Conservation (phyloP, 37 sponge, comb jelly and placozoan species). For the Cladorhizidae sp. region DNA sequence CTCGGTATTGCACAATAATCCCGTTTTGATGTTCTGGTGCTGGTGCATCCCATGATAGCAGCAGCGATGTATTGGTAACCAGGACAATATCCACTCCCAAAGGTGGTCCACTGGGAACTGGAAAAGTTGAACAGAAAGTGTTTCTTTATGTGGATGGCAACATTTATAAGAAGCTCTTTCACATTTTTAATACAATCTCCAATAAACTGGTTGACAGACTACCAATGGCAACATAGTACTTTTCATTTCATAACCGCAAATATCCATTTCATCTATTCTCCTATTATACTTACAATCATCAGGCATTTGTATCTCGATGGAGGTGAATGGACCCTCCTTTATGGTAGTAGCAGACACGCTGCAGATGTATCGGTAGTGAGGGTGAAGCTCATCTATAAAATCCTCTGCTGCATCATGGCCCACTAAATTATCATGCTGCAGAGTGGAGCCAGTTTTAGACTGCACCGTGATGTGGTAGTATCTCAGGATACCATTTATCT, state of each 20-base stretch:
- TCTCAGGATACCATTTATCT: slow-evolving; percentile 4
- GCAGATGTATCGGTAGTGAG: slow-evolving; percentile 12
- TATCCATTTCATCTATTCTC: too few species aligned
- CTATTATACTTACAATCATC: neutral
- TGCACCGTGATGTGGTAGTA: neutral
- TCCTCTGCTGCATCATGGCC: neutral
- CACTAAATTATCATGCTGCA: neutral
- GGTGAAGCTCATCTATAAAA: slow-evolving; percentile 6
- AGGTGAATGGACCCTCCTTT: neutral
- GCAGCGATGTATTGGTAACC: neutral
- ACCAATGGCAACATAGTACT: too few species aligned
- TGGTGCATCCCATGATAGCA: neutral
- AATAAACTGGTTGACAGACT: too few species aligned
- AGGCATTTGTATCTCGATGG: neutral
- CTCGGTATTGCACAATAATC: neutral
- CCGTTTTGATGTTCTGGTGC: neutral
- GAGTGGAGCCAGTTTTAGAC: neutral
- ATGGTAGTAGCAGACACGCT: slow-evolving; percentile 19
- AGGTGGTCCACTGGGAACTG: slow-evolving; percentile 5
- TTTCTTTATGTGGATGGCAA: too few species aligned
- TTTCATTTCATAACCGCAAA: too few species aligned
- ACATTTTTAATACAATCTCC: too few species aligned
- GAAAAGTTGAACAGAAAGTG: too few species aligned
- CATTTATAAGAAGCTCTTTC: too few species aligned
- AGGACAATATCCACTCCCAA: neutral